These are phyloP conservation scores for Pelmatolapia mariae DNA, from an alignment of 2,113 vertebrate species.

Conservation along the genomic window DNA sequence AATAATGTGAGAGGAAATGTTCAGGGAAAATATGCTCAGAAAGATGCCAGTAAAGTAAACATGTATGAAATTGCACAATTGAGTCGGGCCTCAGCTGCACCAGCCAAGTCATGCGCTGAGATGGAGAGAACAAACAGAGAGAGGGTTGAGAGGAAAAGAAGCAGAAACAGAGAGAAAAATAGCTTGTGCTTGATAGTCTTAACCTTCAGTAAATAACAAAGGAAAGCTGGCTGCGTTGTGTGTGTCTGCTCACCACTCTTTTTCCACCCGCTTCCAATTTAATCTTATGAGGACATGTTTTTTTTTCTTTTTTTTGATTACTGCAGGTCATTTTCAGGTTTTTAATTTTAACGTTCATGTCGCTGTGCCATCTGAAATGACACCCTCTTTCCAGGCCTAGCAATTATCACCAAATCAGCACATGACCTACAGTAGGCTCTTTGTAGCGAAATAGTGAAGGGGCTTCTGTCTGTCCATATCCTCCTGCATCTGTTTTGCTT, in stretches of 20 bases:
- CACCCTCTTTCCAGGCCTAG: slow-evolving; percentile 31
- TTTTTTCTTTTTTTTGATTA: not conserved
- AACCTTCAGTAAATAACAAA: slow-evolving; percentile 38
- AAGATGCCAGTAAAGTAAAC: slow-evolving; percentile 71
- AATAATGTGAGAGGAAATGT: slow-evolving; percentile 62
- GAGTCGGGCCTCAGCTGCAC: slow-evolving; percentile 34
- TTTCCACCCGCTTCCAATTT: not conserved
- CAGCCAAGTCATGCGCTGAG: slow-evolving; percentile 57
- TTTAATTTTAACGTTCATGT: slow-evolving; percentile 27
- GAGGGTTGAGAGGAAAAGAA: slow-evolving; percentile 10
- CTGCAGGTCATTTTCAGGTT: slow-evolving; percentile 16
- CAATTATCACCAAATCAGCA: slow-evolving; percentile 53
- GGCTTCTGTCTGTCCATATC: slow-evolving; percentile 4
- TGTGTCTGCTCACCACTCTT: not conserved
- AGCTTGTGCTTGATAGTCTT: not conserved
- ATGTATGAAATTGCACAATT: slow-evolving; percentile 71
- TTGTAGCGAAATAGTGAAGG: slow-evolving; percentile 30
- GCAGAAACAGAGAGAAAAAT: slow-evolving; percentile 26
- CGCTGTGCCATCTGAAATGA: slow-evolving; percentile 21
- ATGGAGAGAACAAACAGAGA: slow-evolving; percentile 46
- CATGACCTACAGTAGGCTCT: slow-evolving; percentile 37
- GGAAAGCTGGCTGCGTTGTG: not conserved
- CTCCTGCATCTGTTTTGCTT: slow-evolving; percentile 41
- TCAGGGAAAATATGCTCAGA: slow-evolving; percentile 49
- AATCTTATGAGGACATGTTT: slow-evolving; percentile 2